Evolutionary conservation across 2,888 invertebrate species (phyloP), one percentile per base, ranked within the genome.

Genomic region (Gymnocheta viridis): DNA sequence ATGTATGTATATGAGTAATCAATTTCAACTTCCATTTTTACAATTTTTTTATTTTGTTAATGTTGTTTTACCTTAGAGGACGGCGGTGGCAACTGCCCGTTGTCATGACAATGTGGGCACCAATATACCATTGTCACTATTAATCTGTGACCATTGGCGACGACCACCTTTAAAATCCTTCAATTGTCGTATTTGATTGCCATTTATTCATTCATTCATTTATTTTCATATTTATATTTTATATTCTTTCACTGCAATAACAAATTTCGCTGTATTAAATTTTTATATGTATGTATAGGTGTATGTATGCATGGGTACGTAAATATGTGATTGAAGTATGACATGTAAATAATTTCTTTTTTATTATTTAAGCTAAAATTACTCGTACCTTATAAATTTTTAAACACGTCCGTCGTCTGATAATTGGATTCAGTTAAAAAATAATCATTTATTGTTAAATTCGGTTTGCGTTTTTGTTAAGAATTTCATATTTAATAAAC

Each of bases 51-150:
- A n/a, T 62, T 47, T 49, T 67, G 56, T 49, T 66, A 4, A 29
- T 38, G 32, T 78, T 47, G 38, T 38, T 73, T 90, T 90, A 90
- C 90, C 90, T 90, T 88, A 77, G 89, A 14, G 70, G 83, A 88
- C 78, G 85, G 85, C 70, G 90, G 90, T 60, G 90, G 91, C 87
- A 90, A 87, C 84, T 87, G 88, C 67, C 87, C 88, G 85, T 87
- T 87, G 58, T 91, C 90, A 87, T 90, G 89, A 85, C 90, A 91
- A 86, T 91, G 89, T 82, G 90, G 91, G 87, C 90, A 90, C 90
- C 90, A 90, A 88, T 88, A 86, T 56, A 86, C 87, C 86, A 87
- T 87, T 80, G 80, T 76, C 79, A 78, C 77, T 84, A 82, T 69
- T 76, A 82, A 82, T 69, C 54, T 74, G 54, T 69, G 67, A 54